Base-by-base conservation (phyloP, 2,888 invertebrate species). In the Rhimphoctona megacephalus region DNA sequence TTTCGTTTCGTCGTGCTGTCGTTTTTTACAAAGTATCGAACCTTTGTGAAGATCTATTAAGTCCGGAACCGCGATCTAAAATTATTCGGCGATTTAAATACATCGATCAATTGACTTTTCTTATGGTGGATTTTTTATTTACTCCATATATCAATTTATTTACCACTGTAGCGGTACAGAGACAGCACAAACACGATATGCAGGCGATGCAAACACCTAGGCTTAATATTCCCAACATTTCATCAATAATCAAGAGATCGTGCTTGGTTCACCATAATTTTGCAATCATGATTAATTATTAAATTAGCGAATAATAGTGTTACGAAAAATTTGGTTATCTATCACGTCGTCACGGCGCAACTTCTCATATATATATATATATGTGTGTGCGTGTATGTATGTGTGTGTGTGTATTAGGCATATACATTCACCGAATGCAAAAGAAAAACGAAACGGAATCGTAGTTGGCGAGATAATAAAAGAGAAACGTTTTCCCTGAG, bases 111-210 rank as follows among this genome's bases (percentile, higher is more conserved):
- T 61, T 17, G 6, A 0, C 6, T 30, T 57, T 57, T 14, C 5
- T 25, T 0, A 25, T 3, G 5, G 2, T 49, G 19, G 1, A 7
- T 19, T 57, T 30, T 25, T n/a, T 25, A 2, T 11, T 22, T 57
- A 1, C 25, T 6, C 11, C 14, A 4, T 43, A 57, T 14, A 25
- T 25, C 9, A 11, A 52, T n/a, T 49, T 36, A 33, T 64, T 87
- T 57, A 85, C 88, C 72, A 89, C 74, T 72, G 85, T 78, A 54
- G 87, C 84, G 1, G 85, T 83, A 46, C 81, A 70, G 5, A 88
- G 46, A 46, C 85, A 89, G 74, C 86, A 88, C 52, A 89, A 25
- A 64, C 88, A 88, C n/a, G 88, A 89, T 67, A 88, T 77, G 30
- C 85, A 85, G 14, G 88, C 86, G 67, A 86, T 83, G 82, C 88